A percentile compares a stretch with the other conserved stretches of the same genome.
phyloP scores from a whole-genome alignment of 2,888 invertebrate species.

The Gortyna flavago region DNA sequence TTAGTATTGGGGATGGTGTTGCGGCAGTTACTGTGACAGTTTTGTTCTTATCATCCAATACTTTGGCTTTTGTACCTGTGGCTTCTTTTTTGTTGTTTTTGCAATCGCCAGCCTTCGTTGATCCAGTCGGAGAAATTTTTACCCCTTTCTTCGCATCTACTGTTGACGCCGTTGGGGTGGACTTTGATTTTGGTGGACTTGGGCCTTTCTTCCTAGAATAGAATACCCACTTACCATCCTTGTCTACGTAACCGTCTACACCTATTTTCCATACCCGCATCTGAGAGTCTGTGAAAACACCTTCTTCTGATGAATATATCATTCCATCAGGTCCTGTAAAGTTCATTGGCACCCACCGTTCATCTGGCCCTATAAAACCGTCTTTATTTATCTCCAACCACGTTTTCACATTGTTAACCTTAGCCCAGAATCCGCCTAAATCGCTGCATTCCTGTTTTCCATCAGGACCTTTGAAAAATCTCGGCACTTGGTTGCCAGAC shows the following conservation, averaged over 20 bases:
- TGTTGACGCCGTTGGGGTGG: conserved; percentile 67
- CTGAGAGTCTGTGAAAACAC: conserved; percentile 77
- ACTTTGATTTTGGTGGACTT: conserved; percentile 65
- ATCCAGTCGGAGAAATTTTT: conserved; percentile 37
- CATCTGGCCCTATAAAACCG: conserved; percentile 85
- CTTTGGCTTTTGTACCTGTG: conserved; percentile 56
- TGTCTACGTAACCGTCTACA: conserved; percentile 85
- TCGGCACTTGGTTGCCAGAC: conserved; percentile 82
- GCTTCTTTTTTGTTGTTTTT: conserved; percentile 21
- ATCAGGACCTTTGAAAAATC: conserved; percentile 85
- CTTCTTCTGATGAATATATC: conserved; percentile 84
- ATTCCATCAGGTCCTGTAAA: conserved; percentile 86
- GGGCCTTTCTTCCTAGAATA: conserved; percentile 72
- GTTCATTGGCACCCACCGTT: conserved; percentile 85
- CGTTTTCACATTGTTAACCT: conserved; percentile 63
- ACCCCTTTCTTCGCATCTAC: conserved; percentile 62
- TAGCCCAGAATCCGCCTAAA: conserved; percentile 86
- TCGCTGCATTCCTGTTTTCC: conserved; percentile 86
- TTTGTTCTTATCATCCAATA: conserved; percentile 56
- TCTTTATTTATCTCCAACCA: conserved; percentile 87
- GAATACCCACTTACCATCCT: conserved; percentile 84
- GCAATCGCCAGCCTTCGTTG: conserved; percentile 35
- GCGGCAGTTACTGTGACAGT: too few species aligned
- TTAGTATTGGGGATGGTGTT: not conserved
- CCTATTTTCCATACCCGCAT: conserved; percentile 80